Evolutionary conservation across 2,888 invertebrate species (phyloP).

Genomic region (Xiphydria camelus): DNA sequence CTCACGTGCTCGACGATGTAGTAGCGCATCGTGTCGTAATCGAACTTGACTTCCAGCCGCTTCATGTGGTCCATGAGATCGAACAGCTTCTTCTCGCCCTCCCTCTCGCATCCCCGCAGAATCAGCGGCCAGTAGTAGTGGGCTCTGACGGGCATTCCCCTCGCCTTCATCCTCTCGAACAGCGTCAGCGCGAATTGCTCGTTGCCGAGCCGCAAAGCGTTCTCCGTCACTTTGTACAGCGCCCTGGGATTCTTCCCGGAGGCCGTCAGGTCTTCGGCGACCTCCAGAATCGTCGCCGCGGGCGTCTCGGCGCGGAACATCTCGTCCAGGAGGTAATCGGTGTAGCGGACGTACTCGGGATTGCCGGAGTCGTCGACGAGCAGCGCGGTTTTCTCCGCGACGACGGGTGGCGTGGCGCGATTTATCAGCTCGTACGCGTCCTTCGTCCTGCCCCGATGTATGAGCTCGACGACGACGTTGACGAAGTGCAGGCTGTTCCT

Average conservation of each 20-base stretch:
- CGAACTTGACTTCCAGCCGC: conserved; percentile 61
- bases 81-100: conserved; percentile 64
- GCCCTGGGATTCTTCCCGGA: conserved; percentile 44
- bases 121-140: conserved; percentile 73
- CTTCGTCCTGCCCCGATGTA: conserved; percentile 60
- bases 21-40: conserved; percentile 63
- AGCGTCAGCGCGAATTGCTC: conserved; percentile 58
- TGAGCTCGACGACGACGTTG: conserved; percentile 60
- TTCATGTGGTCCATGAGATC: conserved; percentile 62
- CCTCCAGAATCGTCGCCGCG: conserved; percentile 43
- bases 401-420: conserved; percentile 2
- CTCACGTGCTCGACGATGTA: conserved; percentile 64
- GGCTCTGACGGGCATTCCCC: conserved; percentile 59
- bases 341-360: too few species aligned
- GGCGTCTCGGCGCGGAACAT: conserved; percentile 62
- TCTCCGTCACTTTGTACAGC: conserved; percentile 62
- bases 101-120: conserved; percentile 57
- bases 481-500: conserved; percentile 20
- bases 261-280: conserved; percentile 41
- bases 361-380: conserved; percentile 64
- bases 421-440: conserved; percentile 62
- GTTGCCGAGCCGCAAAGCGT: conserved; percentile 60
- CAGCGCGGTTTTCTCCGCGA: conserved; percentile 59
- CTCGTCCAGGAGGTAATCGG: conserved; percentile 59
- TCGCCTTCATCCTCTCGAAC: conserved; percentile 58